Evolutionary conservation across 2,888 invertebrate species (phyloP).

Genomic region (Electrophaes corylata): DNA sequence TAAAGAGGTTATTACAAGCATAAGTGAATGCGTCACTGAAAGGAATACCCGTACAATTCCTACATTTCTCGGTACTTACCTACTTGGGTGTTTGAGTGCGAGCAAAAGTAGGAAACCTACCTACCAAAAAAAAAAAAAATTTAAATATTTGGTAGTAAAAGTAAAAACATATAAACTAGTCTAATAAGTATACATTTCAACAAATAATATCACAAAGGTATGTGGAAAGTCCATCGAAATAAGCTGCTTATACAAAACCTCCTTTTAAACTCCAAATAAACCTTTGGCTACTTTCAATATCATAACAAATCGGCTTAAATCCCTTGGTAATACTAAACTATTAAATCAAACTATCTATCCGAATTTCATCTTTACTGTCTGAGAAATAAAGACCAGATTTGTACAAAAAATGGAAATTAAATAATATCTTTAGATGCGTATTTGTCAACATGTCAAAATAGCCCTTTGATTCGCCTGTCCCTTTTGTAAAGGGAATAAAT

Average conservation of each 20-base stretch:
- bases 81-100: too few species aligned
- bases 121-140: too few species aligned
- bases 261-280: constrained; percentile 44
- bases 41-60: too few species aligned
- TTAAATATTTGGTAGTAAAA: too few species aligned
- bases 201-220: neutral
- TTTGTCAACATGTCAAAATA: constrained; percentile 81
- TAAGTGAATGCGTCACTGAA: too few species aligned
- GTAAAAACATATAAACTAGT: too few species aligned
- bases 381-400: constrained; percentile 28
- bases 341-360: constrained; percentile 43
- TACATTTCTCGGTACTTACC: too few species aligned
- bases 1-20: too few species aligned
- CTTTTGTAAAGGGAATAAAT: constrained; percentile 42
- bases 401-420: constrained; percentile 31
- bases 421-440: constrained; percentile 69
- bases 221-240: constrained; percentile 46
- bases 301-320: constrained; percentile 73
- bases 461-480: constrained; percentile 77
- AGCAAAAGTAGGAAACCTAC: too few species aligned
- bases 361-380: constrained; percentile 31
- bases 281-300: constrained; percentile 61
- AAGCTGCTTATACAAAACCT: constrained; percentile 54
- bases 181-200: neutral
- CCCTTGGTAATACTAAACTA: constrained; percentile 70